These are phyloP conservation scores for Anarsia innoxiella DNA, from an alignment of 2,888 invertebrate species.

Conservation along the genomic window DNA sequence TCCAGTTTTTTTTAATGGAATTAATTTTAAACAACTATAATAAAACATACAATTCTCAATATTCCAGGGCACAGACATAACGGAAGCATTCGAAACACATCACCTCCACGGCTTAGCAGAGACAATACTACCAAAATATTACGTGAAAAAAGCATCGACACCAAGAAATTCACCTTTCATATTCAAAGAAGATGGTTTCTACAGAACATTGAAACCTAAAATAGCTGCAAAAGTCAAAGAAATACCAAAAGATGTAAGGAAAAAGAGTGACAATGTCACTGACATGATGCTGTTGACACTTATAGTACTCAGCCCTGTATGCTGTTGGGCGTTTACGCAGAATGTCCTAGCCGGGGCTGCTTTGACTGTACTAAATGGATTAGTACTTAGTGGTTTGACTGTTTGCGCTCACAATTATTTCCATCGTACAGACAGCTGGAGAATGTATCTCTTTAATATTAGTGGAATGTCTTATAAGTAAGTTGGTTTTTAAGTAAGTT, in stretches of 20 bases:
- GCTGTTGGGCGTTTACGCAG: conserved; percentile 44
- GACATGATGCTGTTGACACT: conserved; percentile 40
- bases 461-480: conserved; percentile 78
- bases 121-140: conserved; percentile 79
- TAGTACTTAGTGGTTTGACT: conserved; percentile 49
- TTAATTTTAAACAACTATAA: too few species aligned
- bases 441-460: conserved; percentile 87
- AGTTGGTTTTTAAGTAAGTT: too few species aligned
- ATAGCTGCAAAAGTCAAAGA: conserved; percentile 70
- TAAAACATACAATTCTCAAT: too few species aligned
- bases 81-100: conserved; percentile 78
- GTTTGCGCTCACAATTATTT: conserved; percentile 86
- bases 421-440: conserved; percentile 85
- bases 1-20: too few species aligned
- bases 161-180: conserved; percentile 83
- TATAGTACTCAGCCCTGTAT: conserved; percentile 35
- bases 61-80: conserved; percentile 80
- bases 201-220: conserved; percentile 80
- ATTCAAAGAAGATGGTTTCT: conserved; percentile 85
- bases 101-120: conserved; percentile 76
- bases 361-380: conserved; percentile 35
- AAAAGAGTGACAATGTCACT: conserved; percentile 46
- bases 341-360: conserved; percentile 37
- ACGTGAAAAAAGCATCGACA: conserved; percentile 74
- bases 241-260: conserved; percentile 50